A percentile compares a stretch with the other conserved stretches of the same genome.
Conservation (phyloP, 2,888 invertebrate species). For the Pediacus dermestoides region DNA sequence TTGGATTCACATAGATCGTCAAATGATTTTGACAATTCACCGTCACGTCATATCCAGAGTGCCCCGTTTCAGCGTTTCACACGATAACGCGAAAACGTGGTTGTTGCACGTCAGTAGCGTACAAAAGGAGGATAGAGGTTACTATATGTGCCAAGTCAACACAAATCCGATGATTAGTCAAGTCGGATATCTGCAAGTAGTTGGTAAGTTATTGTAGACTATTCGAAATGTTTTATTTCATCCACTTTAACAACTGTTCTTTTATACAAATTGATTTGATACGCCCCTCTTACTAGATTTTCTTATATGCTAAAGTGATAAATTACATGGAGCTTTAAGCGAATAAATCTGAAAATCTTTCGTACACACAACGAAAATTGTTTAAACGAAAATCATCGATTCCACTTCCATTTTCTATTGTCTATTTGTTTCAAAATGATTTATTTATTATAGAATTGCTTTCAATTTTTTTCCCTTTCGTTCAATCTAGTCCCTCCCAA, state of each 20-base stretch:
- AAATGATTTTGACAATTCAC: slow-evolving; percentile 91
- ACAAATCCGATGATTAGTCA: slow-evolving; percentile 94
- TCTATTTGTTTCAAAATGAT: neutral
- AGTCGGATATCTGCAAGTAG: slow-evolving; percentile 89
- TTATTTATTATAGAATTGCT: slow-evolving; percentile 2
- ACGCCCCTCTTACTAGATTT: slow-evolving; percentile 2
- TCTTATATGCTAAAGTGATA: slow-evolving; percentile 6
- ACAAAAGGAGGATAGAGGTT: slow-evolving; percentile 86
- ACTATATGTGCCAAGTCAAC: slow-evolving; percentile 87
- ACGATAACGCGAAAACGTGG: slow-evolving; percentile 92
- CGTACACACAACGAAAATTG: neutral
- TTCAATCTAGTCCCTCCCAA: slow-evolving; percentile 97
- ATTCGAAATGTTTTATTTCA: slow-evolving; percentile 9
- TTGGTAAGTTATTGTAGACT: slow-evolving; percentile 62
- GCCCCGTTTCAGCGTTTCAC: slow-evolving; percentile 86
- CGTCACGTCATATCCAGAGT: slow-evolving; percentile 87
- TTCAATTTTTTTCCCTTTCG: slow-evolving; percentile 43
- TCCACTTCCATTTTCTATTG: slow-evolving; percentile 2
- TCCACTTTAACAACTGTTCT: slow-evolving; percentile 5
- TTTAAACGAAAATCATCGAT: slow-evolving; percentile 5
- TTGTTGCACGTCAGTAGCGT: slow-evolving; percentile 85
- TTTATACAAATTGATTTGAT: slow-evolving; percentile 1
- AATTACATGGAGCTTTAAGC: slow-evolving; percentile 4
- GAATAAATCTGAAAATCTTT: slow-evolving; percentile 3
- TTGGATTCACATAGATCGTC: slow-evolving; percentile 91